A percentile compares a stretch with the other conserved stretches of the same genome.
These are phyloP conservation scores for Climacteris rufus DNA, from an alignment of 2,113 vertebrate genomes.

Conservation along the genomic window DNA sequence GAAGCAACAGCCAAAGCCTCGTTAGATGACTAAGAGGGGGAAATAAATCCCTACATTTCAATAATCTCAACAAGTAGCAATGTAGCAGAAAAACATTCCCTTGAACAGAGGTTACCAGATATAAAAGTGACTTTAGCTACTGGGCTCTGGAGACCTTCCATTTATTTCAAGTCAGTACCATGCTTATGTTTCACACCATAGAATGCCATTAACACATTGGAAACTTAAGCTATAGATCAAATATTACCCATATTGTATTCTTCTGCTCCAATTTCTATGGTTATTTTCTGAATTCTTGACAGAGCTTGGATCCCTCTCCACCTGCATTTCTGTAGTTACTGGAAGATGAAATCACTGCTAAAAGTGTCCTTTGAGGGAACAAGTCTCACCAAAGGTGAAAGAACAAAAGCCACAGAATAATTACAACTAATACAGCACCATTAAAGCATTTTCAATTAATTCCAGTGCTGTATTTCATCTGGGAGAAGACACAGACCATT, in stretches of 20 bases:
- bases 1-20: neutral
- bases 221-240: neutral
- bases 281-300: neutral
- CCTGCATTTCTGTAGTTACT: neutral
- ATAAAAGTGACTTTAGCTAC: neutral
- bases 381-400: neutral
- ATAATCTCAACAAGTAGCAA: neutral
- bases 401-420: neutral
- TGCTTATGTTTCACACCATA: accelerated
- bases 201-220: neutral
- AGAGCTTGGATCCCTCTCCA: neutral
- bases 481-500: neutral
- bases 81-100: neutral
- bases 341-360: neutral
- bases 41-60: neutral
- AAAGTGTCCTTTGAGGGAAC: neutral
- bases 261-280: neutral
- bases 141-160: neutral
- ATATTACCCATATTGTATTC: neutral
- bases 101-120: neutral
- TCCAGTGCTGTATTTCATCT: neutral
- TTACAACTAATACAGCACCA: neutral
- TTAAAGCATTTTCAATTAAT: neutral
- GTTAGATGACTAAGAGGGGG: neutral
- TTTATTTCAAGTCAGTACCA: neutral